Percentiles rank a stretch among this genome's conserved stretches.
phyloP scores from a whole-genome alignment of 2,888 invertebrate genomes.

The Yponomeuta cagnagella region DNA sequence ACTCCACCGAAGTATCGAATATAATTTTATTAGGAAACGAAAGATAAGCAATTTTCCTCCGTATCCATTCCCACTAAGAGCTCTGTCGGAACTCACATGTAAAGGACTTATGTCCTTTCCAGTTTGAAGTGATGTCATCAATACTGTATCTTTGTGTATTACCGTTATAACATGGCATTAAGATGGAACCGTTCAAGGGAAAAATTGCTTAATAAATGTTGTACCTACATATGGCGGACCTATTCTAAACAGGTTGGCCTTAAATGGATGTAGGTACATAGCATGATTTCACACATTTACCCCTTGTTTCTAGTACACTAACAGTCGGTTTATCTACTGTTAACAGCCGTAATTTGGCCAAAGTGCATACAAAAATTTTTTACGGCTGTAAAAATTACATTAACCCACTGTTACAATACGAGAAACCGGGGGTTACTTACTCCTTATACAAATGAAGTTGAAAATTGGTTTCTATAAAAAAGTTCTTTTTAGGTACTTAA shows the following conservation, averaged over 20 bases:
- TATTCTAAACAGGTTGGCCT: background rate
- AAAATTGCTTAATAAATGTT: slow-evolving; percentile 71
- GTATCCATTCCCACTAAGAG: slow-evolving; percentile 16
- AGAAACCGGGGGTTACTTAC: no score
- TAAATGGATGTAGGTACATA: no score
- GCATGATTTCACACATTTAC: no score
- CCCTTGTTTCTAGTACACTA: no score
- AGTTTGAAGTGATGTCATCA: slow-evolving; percentile 40
- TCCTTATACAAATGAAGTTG: no score
- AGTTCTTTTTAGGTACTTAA: no score
- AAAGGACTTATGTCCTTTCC: slow-evolving; percentile 31
- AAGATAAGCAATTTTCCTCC: slow-evolving; percentile 22
- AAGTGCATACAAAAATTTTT: no score
- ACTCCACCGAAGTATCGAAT: slow-evolving; percentile 64
- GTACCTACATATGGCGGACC: slow-evolving; percentile 21
- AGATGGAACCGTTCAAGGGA: slow-evolving; percentile 63
- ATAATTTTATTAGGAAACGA: slow-evolving; percentile 50
- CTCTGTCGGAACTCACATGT: slow-evolving; percentile 19
- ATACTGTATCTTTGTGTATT: slow-evolving; percentile 62
- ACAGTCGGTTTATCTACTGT: no score
- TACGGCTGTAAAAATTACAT: no score
- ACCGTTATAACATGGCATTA: slow-evolving; percentile 65
- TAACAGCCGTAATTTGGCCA: no score
- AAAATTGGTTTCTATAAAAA: no score
- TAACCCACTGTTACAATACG: no score